Evolutionary conservation across 2,888 invertebrate species (phyloP), one percentile per base, ranked within the genome.

Genomic region (Aleiodes leptofemur): DNA sequence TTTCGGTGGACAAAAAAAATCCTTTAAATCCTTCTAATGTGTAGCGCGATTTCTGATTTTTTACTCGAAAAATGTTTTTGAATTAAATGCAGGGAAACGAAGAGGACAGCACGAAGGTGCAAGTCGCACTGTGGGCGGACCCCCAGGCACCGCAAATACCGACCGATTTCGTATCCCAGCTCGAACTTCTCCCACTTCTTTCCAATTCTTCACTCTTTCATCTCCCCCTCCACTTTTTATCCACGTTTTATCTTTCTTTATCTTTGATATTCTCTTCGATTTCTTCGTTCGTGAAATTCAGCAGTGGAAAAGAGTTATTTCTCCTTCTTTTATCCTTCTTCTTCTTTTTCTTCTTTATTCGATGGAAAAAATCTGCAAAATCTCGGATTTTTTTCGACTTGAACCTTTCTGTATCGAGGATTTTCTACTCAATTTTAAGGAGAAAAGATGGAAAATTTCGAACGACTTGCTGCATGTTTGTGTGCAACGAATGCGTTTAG

Each of bases 41-140:
- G 23, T 23, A 23, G 3, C 34, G 38, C 4, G 43, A 43, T 0
- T 43, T 34, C 2, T n/a, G 3, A 43, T 7, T 43, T 43, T 9
- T 43, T 23, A 1, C 23, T 23, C 23, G 9, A 43, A 0, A 43
- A 64, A 23, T 23, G 23, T 64, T 6, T 6, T 48, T 14, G 23
- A 48, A 59, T 13, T 31, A 23, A 43, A 64, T 8, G 64, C 4
- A 43, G 64, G 61, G 23, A 23, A 64, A 64, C 72, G 78, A 78
- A 76, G 59, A 68, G 61, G 79, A 79, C 74, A 76, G 79, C 70
- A 79, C 77, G 76, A 73, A 77, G 77, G 77, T 68, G 74, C 78
- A 74, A 73, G 79, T 77, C 76, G 76, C 73, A 77, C 79, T 79
- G 78, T 78, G 78, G 78, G 79, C 79, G 79, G 79, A 79, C 75